These are phyloP conservation scores for Corythoichthys haematopterus DNA, from an alignment of 2,113 vertebrate species.

Conservation along the genomic window DNA sequence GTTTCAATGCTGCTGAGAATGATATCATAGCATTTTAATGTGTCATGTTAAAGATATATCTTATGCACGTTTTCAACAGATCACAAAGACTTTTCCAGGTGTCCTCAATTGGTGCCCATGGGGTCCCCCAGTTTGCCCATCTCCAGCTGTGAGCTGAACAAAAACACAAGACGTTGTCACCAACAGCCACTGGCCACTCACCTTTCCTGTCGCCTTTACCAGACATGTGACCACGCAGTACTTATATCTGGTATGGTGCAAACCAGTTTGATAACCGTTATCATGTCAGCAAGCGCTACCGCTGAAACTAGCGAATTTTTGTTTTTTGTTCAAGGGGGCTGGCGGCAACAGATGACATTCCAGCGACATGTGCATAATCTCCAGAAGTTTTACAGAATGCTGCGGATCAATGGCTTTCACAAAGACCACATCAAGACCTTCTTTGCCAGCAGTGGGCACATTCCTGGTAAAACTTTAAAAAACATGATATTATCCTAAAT, in stretches of 20 bases:
- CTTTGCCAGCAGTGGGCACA: slow-evolving; percentile 70
- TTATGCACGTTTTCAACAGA: slow-evolving; percentile 45
- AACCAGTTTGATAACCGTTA: neutral
- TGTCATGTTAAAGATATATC: neutral
- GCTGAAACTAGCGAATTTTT: neutral
- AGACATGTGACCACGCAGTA: slow-evolving; percentile 79
- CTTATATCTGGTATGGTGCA: slow-evolving; percentile 68
- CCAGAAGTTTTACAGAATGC: slow-evolving; percentile 70
- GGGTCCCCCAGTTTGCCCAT: slow-evolving; percentile 54
- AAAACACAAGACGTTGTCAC: slow-evolving; percentile 78
- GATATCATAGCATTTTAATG: neutral
- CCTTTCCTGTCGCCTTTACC: slow-evolving; percentile 77
- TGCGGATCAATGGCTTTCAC: slow-evolving; percentile 73
- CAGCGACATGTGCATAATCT: slow-evolving; percentile 70
- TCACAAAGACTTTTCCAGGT: slow-evolving; percentile 67
- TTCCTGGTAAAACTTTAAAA: slow-evolving; percentile 58
- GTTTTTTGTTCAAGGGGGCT: slow-evolving; percentile 62
- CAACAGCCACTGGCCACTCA: slow-evolving; percentile 72
- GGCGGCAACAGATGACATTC: slow-evolving; percentile 77
- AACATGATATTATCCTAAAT: neutral
- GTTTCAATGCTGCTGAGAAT: slow-evolving; percentile 15
- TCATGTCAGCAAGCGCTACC: neutral
- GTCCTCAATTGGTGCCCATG: slow-evolving; percentile 65
- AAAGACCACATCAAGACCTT: slow-evolving; percentile 78
- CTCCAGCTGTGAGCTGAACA: slow-evolving; percentile 77